Evolutionary conservation across 2,888 invertebrate genomes (phyloP).

Genomic region (Thymelicus acteon): DNA sequence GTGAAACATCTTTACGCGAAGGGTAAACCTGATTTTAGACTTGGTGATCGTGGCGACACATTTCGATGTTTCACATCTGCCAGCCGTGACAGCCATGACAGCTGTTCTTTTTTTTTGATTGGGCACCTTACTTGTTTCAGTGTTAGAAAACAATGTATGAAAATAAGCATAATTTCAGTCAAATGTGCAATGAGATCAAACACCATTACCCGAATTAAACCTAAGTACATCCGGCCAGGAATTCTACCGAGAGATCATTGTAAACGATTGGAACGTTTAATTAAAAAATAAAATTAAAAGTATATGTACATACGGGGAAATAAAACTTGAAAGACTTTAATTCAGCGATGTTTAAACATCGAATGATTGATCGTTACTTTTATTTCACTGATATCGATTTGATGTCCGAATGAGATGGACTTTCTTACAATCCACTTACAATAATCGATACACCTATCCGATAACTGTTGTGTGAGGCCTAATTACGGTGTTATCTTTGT

Average conservation of each 20-base stretch:
- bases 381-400: constrained; percentile 75
- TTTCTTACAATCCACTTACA: constrained; percentile 75
- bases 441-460: constrained; percentile 79
- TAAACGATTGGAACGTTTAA: not conserved
- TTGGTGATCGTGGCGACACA: too few species aligned
- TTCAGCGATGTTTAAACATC: constrained; percentile 70
- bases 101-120: too few species aligned
- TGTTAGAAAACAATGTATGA: too few species aligned
- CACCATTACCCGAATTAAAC: too few species aligned
- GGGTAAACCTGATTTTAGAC: too few species aligned
- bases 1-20: too few species aligned
- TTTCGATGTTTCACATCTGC: too few species aligned
- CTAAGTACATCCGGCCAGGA: too few species aligned
- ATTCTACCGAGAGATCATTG: not conserved
- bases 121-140: too few species aligned
- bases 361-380: constrained; percentile 80
- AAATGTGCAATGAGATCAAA: too few species aligned
- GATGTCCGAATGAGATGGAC: constrained; percentile 65
- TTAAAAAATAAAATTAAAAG: constrained; percentile 13
- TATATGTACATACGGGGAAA: constrained; percentile 15
- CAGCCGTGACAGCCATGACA: too few species aligned
- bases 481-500: constrained; percentile 78
- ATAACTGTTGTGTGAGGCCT: constrained; percentile 78
- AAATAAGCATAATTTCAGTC: too few species aligned
- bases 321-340: constrained; percentile 7